Conservation (phyloP, 2,888 invertebrate species). For the Euproctis similis region DNA sequence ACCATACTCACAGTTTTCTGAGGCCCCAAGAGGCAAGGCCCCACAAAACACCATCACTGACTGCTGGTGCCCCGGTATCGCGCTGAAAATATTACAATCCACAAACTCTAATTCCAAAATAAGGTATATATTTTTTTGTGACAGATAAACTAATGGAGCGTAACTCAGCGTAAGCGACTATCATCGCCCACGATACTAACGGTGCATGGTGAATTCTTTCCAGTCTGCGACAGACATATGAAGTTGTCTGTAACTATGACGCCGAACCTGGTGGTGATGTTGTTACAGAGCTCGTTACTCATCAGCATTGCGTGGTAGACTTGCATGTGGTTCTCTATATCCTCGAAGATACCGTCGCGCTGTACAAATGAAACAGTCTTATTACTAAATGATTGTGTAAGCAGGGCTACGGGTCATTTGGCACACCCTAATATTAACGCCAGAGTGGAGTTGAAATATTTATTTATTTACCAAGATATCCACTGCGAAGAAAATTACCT, state of each 20-base stretch:
- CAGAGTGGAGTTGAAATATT: too few relatives aligned
- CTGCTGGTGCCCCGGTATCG: slow-evolving; percentile 65
- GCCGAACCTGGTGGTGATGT: slow-evolving; percentile 50
- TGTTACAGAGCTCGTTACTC: slow-evolving; percentile 44
- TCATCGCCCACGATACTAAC: slow-evolving; percentile 37
- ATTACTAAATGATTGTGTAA: too few relatives aligned
- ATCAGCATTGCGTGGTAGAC: slow-evolving; percentile 45
- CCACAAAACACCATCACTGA: slow-evolving; percentile 63
- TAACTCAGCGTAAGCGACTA: too few relatives aligned
- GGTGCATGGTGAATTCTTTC: slow-evolving; percentile 53
- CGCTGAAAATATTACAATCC: slow-evolving; percentile 36
- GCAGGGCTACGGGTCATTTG: too few relatives aligned
- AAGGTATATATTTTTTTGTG: too few relatives aligned
- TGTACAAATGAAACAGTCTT: slow-evolving; percentile 18
- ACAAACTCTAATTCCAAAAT: too few relatives aligned
- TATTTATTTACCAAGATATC: too few relatives aligned
- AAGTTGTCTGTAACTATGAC: slow-evolving; percentile 49
- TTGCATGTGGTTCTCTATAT: slow-evolving; percentile 34
- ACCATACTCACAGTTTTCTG: slow-evolving; percentile 58
- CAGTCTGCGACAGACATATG: slow-evolving; percentile 51
- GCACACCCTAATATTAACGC: too few relatives aligned
- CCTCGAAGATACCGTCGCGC: slow-evolving; percentile 53
- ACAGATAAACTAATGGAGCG: too few relatives aligned
- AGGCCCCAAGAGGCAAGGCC: slow-evolving; percentile 67
- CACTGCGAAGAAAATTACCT: too few relatives aligned